Evolutionary conservation across 1,140 invertebrate species (phyloP).

Genomic region (Drosophila miranda): DNA sequence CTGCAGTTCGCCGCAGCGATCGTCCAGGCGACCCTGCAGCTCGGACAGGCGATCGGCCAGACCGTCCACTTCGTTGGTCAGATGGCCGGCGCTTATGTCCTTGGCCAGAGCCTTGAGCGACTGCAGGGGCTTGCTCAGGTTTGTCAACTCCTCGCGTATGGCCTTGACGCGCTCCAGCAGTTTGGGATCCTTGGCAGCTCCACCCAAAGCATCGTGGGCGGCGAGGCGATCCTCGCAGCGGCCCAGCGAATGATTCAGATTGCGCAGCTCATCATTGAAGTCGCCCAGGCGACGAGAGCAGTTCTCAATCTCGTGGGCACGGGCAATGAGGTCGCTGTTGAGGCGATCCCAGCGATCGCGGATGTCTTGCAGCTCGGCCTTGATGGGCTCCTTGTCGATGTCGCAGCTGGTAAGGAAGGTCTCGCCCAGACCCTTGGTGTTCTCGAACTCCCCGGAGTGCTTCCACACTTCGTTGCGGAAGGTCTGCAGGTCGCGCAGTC

Average conservation of each 20-base stretch:
- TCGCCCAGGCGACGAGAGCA: constrained; percentile 91
- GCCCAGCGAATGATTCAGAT: constrained; percentile 90
- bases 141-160: constrained; percentile 88
- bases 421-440: constrained; percentile 92
- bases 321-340: constrained; percentile 88
- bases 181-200: constrained; percentile 91
- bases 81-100: constrained; percentile 88
- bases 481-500: constrained; percentile 93
- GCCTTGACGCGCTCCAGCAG: constrained; percentile 91
- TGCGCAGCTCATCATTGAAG: constrained; percentile 92
- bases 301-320: constrained; percentile 92
- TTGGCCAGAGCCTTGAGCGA: constrained; percentile 87
- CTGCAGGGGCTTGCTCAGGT: constrained; percentile 90
- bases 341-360: constrained; percentile 95
- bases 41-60: constrained; percentile 91
- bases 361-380: constrained; percentile 90
- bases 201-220: constrained; percentile 91
- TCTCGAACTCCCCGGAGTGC: constrained; percentile 94
- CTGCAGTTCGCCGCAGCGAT: constrained; percentile 91
- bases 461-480: constrained; percentile 97
- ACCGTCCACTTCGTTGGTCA: constrained; percentile 90
- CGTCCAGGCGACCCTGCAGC: constrained; percentile 89
- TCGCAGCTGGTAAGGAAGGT: constrained; percentile 93
- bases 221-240: constrained; percentile 94
- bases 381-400: constrained; percentile 94